Evolutionary conservation across 2,797 vertebrate genomes (phyloP), one percentile per base, ranked within the genome.

Genomic region (Microctenopoma stevenorrisi): DNA sequence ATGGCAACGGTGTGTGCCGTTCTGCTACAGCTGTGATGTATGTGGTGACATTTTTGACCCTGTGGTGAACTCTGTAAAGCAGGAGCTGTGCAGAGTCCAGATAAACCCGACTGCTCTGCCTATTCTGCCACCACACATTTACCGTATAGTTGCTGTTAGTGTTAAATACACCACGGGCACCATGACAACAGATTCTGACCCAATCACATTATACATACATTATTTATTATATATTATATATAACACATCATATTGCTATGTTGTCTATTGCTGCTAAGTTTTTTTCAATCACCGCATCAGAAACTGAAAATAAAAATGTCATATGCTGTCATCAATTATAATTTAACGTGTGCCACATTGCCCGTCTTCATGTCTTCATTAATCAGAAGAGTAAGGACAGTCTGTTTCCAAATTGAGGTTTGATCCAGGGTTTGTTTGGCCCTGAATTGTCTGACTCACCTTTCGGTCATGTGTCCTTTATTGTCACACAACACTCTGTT

Each of bases 21-120:
- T 92, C 91, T 89, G 86, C 91, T 89, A 91, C 90, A 92, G 88
- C 91, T 89, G 93, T 93, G 92, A 93, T 93, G 89, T 93, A 93
- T 92, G 90, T 89, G 88, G 87, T 91, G 88, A 90, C 91, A 92
- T 88, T 88, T 88, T 86, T 91, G 91, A 92, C 92, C 91, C 88
- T 64, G 65, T 65, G 70, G 67, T 93, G 92, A 93, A 93, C 92
- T 91, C 88, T 58, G 40, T 73, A 83, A 87, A 86, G 86, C 78
- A 82, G 76, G 79, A 82, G 82, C 72, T 42, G 59, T 71, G 72
- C 79, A 72, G 74, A 44, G 68, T 79, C 74, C 26, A 7, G 74
- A 82, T 77, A 64, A 77, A 78, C 57, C 64, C 38, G 49, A 56
- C 55, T 59, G 67, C 62, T 48, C 53, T 74, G 72, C 61, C 74